Conservation (phyloP, 2,113 vertebrate genomes). For the Salvelinus namaycush region DNA sequence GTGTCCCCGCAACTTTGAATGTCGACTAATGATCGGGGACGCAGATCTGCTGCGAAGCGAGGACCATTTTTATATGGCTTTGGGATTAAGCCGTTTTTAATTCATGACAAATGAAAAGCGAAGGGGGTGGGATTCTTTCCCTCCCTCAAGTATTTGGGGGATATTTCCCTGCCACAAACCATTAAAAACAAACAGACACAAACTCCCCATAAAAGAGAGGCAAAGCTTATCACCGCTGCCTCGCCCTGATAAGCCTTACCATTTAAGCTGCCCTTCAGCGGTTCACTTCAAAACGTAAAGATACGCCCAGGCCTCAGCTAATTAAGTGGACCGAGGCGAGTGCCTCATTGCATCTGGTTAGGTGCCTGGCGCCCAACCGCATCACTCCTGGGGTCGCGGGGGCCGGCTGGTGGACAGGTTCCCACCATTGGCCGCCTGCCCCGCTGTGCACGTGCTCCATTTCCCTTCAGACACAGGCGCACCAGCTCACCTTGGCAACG, state of each 20-base stretch:
- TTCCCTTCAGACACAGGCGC: conserved; percentile 13
- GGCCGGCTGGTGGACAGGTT: conserved; percentile 61
- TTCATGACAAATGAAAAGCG: conserved; percentile 22
- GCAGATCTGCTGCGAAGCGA: conserved; percentile 41
- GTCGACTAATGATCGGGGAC: conserved; percentile 59
- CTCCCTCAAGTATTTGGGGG: conserved; percentile 17
- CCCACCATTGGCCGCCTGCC: conserved; percentile 50
- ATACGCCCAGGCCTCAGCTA: conserved; percentile 39
- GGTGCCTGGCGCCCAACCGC: conserved; percentile 51
- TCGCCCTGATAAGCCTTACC: conserved; percentile 64
- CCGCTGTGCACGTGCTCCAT: conserved; percentile 2
- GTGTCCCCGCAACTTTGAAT: conserved; percentile 64
- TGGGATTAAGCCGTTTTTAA: background rate
- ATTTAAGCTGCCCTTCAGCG: conserved; percentile 65
- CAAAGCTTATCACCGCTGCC: conserved; percentile 60
- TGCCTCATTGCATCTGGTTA: conserved; percentile 51
- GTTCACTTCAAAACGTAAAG: conserved; percentile 61
- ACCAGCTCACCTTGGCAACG: conserved; percentile 65
- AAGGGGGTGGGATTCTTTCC: conserved; percentile 13
- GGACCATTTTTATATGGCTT: conserved; percentile 14
- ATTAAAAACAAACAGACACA: background rate
- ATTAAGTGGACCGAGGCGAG: conserved; percentile 42
- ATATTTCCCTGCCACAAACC: conserved; percentile 50
- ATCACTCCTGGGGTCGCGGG: conserved; percentile 55
- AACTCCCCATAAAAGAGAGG: conserved; percentile 40